Base-by-base conservation (phyloP, 1,140 invertebrate species). In the Drosophila kepulauana region DNA sequence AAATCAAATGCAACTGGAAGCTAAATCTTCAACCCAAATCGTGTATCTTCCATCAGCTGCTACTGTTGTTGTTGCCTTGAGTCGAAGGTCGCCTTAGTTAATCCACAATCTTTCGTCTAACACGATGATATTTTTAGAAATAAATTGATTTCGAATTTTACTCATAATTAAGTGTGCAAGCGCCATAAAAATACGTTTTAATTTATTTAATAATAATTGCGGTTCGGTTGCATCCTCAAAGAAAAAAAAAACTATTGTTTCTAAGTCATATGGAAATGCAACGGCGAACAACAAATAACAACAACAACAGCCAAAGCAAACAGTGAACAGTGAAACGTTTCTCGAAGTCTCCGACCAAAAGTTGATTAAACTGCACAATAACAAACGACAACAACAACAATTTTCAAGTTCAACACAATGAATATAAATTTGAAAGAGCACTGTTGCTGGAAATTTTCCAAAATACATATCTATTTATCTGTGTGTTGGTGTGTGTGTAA, bases 281-380 rank as follows among this genome's bases (percentile, higher is more conserved):
- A 74, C 82, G 69, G 82, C 79, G 73, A 87, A 88, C 35, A 38
- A 10, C 35, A 10, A 38, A 38, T 10, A 11, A 10, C 8, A 35
- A 35, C 7, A 33, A 5, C 33, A 38, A 38, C 8, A 38, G 82
- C 84, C 88, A 74, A 76, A 73, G 82, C 79, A 69, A 87, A 88
- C 82, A 66, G 82, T 79, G 73, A 87, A 88, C 82, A 66, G 82
- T 79, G 73, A 87, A 88, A 78, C 69, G 87, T 80, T 87, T 88
- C 84, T 87, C 84, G 84, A 87, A 82, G 72, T 71, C 68, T 78
- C 82, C 70, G 58, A 75, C 78, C 68, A 88, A 88, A 88, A 88
- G 84, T 88, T 88, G 85, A 89, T 88, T 88, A 88, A 88, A 89
- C 84, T 88, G 85, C 73, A 87, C 84, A 88, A 87, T 88, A 84